Conservation (phyloP, 2,113 vertebrate genomes). For the Sapajus apella region DNA sequence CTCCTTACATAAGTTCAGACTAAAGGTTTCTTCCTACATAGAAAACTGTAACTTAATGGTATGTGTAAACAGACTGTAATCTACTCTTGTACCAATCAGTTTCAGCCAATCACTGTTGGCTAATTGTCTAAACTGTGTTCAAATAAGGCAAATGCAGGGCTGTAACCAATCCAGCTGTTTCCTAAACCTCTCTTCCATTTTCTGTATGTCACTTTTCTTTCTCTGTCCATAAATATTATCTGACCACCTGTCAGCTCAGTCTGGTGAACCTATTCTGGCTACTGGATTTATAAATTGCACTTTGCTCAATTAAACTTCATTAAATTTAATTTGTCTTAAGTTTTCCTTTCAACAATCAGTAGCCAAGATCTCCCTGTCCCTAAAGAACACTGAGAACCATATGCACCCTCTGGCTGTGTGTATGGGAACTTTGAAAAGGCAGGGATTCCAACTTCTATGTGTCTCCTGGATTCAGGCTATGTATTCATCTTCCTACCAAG, state of each 20-base stretch:
- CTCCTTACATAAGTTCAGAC: not conserved
- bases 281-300: not conserved
- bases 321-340: not conserved
- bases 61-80: not conserved
- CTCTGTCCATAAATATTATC: not conserved
- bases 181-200: no score
- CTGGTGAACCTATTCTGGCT: not conserved
- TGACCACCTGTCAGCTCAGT: not conserved
- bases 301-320: not conserved
- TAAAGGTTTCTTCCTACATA: not conserved
- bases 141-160: not conserved
- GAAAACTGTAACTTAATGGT: not conserved
- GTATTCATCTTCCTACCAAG: no score
- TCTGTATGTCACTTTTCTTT: not conserved
- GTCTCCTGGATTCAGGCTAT: not conserved
- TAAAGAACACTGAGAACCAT: not conserved
- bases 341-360: not conserved
- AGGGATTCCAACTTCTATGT: no score
- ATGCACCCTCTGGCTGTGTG: not conserved
- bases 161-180: not conserved
- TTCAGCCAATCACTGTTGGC: not conserved
- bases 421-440: not conserved
- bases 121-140: not conserved
- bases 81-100: no score
- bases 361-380: not conserved